Conservation (phyloP, 2,888 invertebrate genomes). For the Scrobipalpa atriplicella region DNA sequence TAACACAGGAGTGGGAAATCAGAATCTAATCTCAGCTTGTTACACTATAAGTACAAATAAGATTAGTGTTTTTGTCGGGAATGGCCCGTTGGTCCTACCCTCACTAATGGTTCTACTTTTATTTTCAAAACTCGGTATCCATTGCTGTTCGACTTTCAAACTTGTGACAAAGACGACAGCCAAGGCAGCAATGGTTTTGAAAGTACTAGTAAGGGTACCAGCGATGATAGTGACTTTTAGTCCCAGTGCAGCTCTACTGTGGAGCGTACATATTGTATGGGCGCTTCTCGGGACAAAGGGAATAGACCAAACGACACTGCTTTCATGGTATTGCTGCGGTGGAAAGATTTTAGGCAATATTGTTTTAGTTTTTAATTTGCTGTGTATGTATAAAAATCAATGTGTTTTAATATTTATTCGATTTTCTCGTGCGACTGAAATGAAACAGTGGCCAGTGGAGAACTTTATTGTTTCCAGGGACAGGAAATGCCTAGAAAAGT, state of each 20-base stretch:
- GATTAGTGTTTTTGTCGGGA: conserved; percentile 29
- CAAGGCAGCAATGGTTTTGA: not conserved
- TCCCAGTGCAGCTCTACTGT: conserved; percentile 21
- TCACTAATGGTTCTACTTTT: not conserved
- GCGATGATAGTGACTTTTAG: not conserved
- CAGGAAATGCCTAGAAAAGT: too few relatives aligned
- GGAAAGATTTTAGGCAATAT: too few relatives aligned
- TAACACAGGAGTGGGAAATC: conserved; percentile 24
- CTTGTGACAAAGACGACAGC: not conserved
- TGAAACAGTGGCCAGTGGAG: too few relatives aligned
- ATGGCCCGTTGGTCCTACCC: not conserved
- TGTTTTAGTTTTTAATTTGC: too few relatives aligned
- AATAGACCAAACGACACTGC: conserved; percentile 2
- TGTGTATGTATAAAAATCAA: too few relatives aligned
- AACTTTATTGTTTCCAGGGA: too few relatives aligned
- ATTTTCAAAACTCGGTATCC: not conserved
- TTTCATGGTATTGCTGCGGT: not conserved
- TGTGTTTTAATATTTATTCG: too few relatives aligned
- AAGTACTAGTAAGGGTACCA: not conserved
- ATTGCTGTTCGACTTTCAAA: not conserved
- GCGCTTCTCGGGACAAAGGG: conserved; percentile 39
- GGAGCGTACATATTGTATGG: conserved; percentile 43
- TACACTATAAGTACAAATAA: conserved; percentile 20
- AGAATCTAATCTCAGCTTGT: conserved; percentile 29
- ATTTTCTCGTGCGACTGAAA: too few relatives aligned